phyloP scores from a whole-genome alignment of 2,888 invertebrate genomes.

The Vesta saturnalis region DNA sequence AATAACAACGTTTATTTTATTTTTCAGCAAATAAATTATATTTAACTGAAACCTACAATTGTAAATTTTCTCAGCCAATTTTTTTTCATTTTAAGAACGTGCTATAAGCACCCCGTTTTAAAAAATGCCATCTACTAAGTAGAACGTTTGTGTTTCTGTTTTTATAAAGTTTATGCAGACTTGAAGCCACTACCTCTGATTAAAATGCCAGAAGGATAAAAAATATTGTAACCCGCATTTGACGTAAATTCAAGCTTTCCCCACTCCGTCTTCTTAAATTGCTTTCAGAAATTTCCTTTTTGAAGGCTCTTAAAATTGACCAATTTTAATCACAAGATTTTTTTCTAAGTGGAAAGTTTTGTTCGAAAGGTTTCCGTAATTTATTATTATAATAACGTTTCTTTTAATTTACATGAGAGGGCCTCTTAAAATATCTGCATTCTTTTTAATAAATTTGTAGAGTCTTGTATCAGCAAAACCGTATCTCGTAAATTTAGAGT shows the following conservation, averaged over 20 bases:
- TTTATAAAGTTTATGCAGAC: too few relatives aligned
- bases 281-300: constrained; percentile 25
- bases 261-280: constrained; percentile 42
- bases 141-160: too few relatives aligned
- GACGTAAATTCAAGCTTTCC: constrained; percentile 40
- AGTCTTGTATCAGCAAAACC: constrained; percentile 28
- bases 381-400: constrained; percentile 1
- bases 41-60: too few relatives aligned
- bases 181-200: constrained; percentile 43
- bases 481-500: constrained; percentile 40
- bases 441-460: neutral
- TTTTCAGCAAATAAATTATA: too few relatives aligned
- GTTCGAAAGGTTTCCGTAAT: neutral
- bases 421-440: constrained; percentile 9
- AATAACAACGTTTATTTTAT: too few relatives aligned
- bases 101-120: too few relatives aligned
- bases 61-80: too few relatives aligned
- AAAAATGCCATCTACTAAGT: too few relatives aligned
- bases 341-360: neutral
- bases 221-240: constrained; percentile 43
- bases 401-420: neutral
- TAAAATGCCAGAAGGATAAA: constrained; percentile 46
- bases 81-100: too few relatives aligned
- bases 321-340: too few relatives aligned
- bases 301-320: constrained; percentile 27